Evolutionary conservation across 2,797 vertebrate species (phyloP).

Genomic region (Megaceryle alcyon): DNA sequence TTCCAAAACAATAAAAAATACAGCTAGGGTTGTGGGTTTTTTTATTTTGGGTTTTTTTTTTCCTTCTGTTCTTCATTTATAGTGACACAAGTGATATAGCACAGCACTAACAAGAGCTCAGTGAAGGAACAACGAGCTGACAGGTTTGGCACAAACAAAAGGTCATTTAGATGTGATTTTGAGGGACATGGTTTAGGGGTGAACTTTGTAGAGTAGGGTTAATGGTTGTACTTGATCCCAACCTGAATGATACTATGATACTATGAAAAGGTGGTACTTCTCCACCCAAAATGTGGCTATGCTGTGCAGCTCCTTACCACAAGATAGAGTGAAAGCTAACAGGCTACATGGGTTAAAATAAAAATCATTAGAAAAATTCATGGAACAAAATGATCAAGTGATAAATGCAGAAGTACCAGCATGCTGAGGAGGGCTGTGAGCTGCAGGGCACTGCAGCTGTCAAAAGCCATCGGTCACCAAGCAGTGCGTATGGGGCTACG

Average conservation of each 20-base stretch:
- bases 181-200: no score
- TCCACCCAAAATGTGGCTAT: not conserved
- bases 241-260: no score
- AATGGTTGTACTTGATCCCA: no score
- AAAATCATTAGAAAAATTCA: not conserved
- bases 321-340: not conserved
- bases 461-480: not conserved
- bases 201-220: no score
- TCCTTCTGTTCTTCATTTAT: not conserved
- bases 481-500: not conserved
- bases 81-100: not conserved
- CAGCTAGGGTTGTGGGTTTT: not conserved
- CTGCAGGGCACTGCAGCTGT: not conserved
- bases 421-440: not conserved
- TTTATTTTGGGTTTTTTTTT: no score
- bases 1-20: not conserved
- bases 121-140: not conserved
- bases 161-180: no score
- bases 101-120: not conserved
- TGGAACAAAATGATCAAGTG: not conserved
- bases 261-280: not conserved
- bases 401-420: not conserved
- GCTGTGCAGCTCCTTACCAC: not conserved
- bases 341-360: not conserved
- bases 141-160: not conserved